Conservation (phyloP, 2,888 invertebrate genomes). For the Dione juno region DNA sequence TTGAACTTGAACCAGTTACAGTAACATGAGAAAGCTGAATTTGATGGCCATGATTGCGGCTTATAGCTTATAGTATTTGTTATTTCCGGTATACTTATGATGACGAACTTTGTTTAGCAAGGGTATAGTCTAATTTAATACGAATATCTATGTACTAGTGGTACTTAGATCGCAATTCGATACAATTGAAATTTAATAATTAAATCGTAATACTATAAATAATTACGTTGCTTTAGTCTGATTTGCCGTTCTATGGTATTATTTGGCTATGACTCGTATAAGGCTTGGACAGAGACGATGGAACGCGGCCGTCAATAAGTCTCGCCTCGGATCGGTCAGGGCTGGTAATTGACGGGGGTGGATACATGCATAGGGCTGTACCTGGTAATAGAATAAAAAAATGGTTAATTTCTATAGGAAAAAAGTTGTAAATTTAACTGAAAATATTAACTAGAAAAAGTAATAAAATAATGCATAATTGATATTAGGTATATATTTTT, state of each 20-base stretch:
- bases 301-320: slow-evolving; percentile 79
- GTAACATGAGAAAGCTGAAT: no score
- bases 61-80: neutral
- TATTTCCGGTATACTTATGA: no score
- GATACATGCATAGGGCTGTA: slow-evolving; percentile 64
- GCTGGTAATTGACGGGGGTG: slow-evolving; percentile 80
- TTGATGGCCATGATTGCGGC: neutral
- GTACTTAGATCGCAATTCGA: no score
- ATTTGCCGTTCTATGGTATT: slow-evolving; percentile 34
- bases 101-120: no score
- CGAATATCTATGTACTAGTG: no score
- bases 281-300: slow-evolving; percentile 49
- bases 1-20: neutral
- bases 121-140: no score
- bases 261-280: slow-evolving; percentile 42
- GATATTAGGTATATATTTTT: no score
- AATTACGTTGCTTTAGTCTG: neutral
- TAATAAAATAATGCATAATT: no score
- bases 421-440: no score
- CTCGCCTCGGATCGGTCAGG: slow-evolving; percentile 79
- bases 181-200: neutral
- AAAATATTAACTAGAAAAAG: no score
- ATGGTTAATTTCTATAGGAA: neutral
- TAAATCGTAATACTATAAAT: neutral
- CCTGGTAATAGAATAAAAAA: slow-evolving; percentile 26